Conservation (phyloP, 2,113 vertebrate species). For the Macroglossus sobrinus region DNA sequence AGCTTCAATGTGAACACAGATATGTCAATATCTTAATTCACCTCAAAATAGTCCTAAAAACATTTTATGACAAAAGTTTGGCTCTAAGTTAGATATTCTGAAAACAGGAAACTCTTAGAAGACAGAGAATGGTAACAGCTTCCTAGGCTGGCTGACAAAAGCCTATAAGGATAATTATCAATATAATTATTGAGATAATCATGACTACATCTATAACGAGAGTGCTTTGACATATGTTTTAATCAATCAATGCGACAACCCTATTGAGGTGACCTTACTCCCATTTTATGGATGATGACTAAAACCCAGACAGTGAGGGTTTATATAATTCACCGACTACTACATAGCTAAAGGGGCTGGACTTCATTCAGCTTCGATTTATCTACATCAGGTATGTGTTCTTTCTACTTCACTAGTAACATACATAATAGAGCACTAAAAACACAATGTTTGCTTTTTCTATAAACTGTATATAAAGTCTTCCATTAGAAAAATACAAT, state of each 20-base stretch:
- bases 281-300: not conserved
- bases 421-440: accelerated
- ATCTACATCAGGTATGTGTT: accelerated
- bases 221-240: not conserved
- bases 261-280: not conserved
- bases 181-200: not conserved
- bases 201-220: not conserved
- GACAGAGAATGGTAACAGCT: not conserved
- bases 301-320: not conserved
- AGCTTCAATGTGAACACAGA: accelerated
- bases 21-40: not conserved
- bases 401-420: not conserved
- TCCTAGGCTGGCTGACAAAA: not conserved
- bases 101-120: not conserved
- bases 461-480: not conserved
- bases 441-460: not conserved
- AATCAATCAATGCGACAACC: not conserved
- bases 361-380: not conserved
- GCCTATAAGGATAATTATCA: not conserved
- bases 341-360: accelerated
- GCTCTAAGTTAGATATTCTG: not conserved
- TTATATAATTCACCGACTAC: not conserved
- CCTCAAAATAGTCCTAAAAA: not conserved
- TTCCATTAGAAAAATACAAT: not conserved
- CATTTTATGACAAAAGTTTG: not conserved